Evolutionary conservation across 2,113 vertebrate genomes (phyloP), one percentile per base, ranked within the genome.

Genomic region (Trinectes maculatus): DNA sequence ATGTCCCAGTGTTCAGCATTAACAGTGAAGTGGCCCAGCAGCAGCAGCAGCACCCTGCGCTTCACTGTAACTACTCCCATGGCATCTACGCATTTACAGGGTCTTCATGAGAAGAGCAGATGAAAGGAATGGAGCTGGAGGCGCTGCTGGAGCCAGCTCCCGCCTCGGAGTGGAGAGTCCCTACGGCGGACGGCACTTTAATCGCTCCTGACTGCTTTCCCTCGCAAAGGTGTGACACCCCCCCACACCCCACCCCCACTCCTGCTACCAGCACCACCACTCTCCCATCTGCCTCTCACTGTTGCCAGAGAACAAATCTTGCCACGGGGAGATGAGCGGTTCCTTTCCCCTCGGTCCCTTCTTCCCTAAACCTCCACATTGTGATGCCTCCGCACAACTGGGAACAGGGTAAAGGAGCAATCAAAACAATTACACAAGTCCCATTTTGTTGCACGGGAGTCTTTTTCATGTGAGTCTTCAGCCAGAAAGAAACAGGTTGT

Each of bases 401-500:
- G 84, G 77, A 78, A 28, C 26, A n/a, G 42, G 24, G 44, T 3
- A 26, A 22, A 69, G 71, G 59, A 71, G 73, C 81, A 73, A 88
- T 85, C 83, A 84, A 82, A 87, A 87, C 85, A 85, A 89, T 88
- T 87, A 86, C 74, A 63, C 5, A 55, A 71, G 60, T 77, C 61
- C 51, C 46, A 40, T 74, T 75, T 73, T 49, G 24, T 79, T 77
- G 79, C 74, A 66, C 42, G 10, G 55, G 81, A 80, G 83, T 66
- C 52, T 66, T 73, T 56, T 73, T 40, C 59, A 37, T 74, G 44
- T 73, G 65, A 77, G 36, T 79, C 77, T 69, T 63, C 74, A 36
- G 62, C 82, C 66, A 57, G 57, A 82, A 74, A 59, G 60, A 77
- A 85, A 76, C 74, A 62, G 75, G 76, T 72, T 81, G 62, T 74